A percentile compares a stretch with the other conserved stretches of the same genome.
Conservation (phyloP, 2,113 vertebrate genomes). For the Pagrus major region DNA sequence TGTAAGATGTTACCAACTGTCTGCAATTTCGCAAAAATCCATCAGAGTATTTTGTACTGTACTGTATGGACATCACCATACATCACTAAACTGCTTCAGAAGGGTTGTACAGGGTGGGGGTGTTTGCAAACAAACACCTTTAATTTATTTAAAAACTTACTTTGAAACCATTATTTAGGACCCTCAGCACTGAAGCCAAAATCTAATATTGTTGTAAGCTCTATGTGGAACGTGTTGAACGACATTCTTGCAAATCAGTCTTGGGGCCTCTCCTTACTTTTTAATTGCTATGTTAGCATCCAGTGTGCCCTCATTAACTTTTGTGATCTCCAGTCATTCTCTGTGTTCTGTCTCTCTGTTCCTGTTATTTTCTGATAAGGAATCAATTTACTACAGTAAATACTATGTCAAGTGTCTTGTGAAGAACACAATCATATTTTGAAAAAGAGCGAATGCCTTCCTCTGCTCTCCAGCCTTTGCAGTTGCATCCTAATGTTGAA, state of each 20-base stretch:
- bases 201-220: constrained; percentile 1
- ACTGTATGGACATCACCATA: background rate
- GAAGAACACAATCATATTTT: constrained; percentile 8
- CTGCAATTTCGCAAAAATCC: background rate
- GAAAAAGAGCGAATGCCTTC: constrained; percentile 15
- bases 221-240: background rate
- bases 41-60: background rate
- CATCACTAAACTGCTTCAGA: background rate
- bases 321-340: constrained; percentile 39
- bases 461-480: constrained; percentile 1
- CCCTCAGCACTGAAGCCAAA: background rate
- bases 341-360: constrained; percentile 19
- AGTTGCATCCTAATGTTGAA: constrained; percentile 13
- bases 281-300: constrained; percentile 42
- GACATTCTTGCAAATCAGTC: constrained; percentile 25
- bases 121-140: background rate
- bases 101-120: background rate
- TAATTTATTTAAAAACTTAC: constrained; percentile 4
- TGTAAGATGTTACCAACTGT: background rate
- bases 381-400: constrained; percentile 47
- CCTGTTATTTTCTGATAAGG: constrained; percentile 37
- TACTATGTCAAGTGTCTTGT: constrained; percentile 20
- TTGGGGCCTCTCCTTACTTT: constrained; percentile 3
- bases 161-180: background rate
- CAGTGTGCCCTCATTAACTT: constrained; percentile 51